phyloP scores from a whole-genome alignment of 2,113 vertebrate genomes.

The Gulo gulo region DNA sequence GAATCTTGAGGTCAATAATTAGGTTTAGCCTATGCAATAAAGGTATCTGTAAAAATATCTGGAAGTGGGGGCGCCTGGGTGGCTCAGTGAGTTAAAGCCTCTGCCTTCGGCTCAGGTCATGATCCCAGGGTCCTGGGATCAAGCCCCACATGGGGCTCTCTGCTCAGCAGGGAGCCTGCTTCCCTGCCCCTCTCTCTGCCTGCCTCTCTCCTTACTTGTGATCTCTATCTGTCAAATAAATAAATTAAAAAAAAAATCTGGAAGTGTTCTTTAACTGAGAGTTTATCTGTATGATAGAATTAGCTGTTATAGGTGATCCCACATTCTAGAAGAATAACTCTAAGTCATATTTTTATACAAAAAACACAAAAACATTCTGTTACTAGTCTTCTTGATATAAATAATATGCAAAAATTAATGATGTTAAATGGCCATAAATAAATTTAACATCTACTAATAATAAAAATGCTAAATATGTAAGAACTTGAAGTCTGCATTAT shows the following conservation, averaged over 20 bases:
- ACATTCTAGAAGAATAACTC: background rate
- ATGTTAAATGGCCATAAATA: background rate
- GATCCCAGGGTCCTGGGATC: too few relatives aligned
- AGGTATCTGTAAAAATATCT: background rate
- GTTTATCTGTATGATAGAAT: background rate
- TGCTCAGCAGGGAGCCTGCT: too few relatives aligned
- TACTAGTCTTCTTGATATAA: slow-evolving; percentile 1
- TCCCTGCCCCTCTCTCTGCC: too few relatives aligned
- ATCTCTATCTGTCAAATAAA: too few relatives aligned
- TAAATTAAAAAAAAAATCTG: background rate
- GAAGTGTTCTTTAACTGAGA: background rate
- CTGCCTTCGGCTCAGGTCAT: too few relatives aligned
- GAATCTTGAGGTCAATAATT: background rate
- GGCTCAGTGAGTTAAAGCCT: too few relatives aligned
- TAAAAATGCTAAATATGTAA: background rate
- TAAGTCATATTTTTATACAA: background rate
- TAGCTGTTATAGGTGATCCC: background rate
- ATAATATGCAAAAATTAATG: background rate
- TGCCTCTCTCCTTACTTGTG: too few relatives aligned
- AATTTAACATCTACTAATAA: slow-evolving; percentile 10
- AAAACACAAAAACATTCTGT: background rate
- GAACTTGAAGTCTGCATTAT: background rate
- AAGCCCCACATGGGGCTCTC: too few relatives aligned
- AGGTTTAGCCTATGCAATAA: background rate
- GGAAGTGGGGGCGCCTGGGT: too few relatives aligned